Conservation (phyloP, 2,113 vertebrate species). For the Ondatra zibethicus region DNA sequence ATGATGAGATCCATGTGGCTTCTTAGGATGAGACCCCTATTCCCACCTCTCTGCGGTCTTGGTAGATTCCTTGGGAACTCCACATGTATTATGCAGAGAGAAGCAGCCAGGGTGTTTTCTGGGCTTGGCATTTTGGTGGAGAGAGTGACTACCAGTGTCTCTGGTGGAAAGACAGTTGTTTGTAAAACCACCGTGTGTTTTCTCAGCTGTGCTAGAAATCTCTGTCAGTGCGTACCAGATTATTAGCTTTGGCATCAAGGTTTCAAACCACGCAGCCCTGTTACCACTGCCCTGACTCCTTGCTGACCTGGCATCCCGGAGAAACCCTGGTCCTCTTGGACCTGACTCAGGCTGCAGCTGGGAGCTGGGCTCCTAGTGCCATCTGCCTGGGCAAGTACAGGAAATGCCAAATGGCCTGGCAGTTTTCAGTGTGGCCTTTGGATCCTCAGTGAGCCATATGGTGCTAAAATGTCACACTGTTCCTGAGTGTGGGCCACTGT, state of each 20-base stretch:
- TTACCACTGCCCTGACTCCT: background rate
- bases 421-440: slow-evolving; percentile 67
- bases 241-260: slow-evolving; percentile 15
- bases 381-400: background rate
- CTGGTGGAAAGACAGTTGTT: background rate
- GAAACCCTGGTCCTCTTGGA: background rate
- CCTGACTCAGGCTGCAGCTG: slow-evolving; percentile 57
- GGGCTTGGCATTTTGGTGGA: background rate
- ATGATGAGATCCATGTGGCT: background rate
- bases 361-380: slow-evolving; percentile 20
- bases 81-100: background rate
- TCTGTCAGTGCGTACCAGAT: background rate
- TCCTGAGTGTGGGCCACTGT: slow-evolving; percentile 17
- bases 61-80: background rate
- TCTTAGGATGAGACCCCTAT: background rate
- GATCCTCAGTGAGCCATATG: slow-evolving; percentile 72
- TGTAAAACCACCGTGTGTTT: slow-evolving; percentile 47
- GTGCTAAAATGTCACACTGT: slow-evolving; percentile 75
- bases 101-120: background rate
- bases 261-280: background rate
- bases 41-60: background rate
- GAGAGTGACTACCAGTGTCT: accelerated
- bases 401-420: slow-evolving; percentile 74
- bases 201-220: slow-evolving; percentile 57
- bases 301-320: slow-evolving; percentile 51